A percentile compares a stretch with the other conserved stretches of the same genome.
Conservation (phyloP, 2,888 invertebrate genomes). For the Aspidiotus rigidus region DNA sequence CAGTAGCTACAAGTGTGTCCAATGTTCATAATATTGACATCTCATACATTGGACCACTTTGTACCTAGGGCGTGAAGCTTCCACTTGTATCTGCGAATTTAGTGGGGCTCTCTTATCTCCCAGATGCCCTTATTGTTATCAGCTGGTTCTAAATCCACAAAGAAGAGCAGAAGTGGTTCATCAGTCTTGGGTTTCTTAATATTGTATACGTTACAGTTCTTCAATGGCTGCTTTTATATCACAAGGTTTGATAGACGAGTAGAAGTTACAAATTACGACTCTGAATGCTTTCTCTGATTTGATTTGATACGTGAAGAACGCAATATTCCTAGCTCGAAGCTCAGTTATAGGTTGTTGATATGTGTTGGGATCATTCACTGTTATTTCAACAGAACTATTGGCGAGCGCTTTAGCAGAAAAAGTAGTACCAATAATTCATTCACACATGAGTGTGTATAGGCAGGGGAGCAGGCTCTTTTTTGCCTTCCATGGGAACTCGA, state of each 20-base stretch:
- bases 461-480: too few relatives aligned
- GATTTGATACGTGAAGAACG: too few relatives aligned
- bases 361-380: too few relatives aligned
- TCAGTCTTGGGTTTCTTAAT: not conserved
- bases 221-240: not conserved
- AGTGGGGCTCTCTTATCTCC: not conserved
- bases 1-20: not conserved
- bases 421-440: too few relatives aligned
- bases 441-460: too few relatives aligned
- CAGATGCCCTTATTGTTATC: not conserved
- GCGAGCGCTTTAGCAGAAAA: too few relatives aligned
- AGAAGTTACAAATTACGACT: not conserved
- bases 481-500: too few relatives aligned
- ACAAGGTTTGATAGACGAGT: not conserved
- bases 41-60: not conserved
- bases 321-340: too few relatives aligned
- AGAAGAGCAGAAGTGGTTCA: not conserved
- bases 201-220: not conserved
- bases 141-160: not conserved
- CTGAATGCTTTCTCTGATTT: not conserved
- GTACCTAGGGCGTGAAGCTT: not conserved
- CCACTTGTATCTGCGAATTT: not conserved
- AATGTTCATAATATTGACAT: not conserved
- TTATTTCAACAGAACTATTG: too few relatives aligned
- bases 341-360: too few relatives aligned